Evolutionary conservation across 2,888 invertebrate genomes (phyloP).

Genomic region (Phyto melanocephala): DNA sequence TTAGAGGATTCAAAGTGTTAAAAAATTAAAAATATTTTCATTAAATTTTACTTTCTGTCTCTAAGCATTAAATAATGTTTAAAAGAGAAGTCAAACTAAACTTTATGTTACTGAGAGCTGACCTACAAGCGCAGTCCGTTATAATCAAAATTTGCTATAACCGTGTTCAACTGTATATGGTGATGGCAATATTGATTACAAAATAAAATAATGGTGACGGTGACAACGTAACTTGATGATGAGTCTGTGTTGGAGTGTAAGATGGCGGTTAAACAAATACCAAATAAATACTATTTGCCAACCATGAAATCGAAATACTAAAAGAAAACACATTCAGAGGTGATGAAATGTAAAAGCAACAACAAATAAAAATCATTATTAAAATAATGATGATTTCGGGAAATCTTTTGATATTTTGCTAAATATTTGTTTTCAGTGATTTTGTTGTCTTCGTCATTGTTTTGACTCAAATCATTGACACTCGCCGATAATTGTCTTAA

Average conservation of each 20-base stretch:
- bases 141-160: no score
- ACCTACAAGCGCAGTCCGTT: no score
- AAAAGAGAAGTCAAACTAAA: no score
- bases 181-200: no score
- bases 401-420: slow-evolving; percentile 56
- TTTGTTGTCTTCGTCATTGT: neutral
- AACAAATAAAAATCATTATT: slow-evolving; percentile 22
- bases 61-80: no score
- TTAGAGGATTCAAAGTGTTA: no score
- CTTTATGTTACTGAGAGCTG: no score
- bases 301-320: neutral
- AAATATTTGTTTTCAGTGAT: slow-evolving; percentile 47
- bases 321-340: slow-evolving; percentile 34
- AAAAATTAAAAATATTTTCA: no score
- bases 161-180: no score
- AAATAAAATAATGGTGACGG: neutral
- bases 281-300: slow-evolving; percentile 26
- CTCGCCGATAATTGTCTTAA: slow-evolving; percentile 49
- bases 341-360: slow-evolving; percentile 51
- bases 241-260: slow-evolving; percentile 25
- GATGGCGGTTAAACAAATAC: slow-evolving; percentile 54
- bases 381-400: slow-evolving; percentile 48
- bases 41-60: no score
- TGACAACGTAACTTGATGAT: slow-evolving; percentile 5
- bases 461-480: slow-evolving; percentile 51